These are phyloP conservation scores for Rhynchophorus ferrugineus DNA, from an alignment of 1,140 invertebrate species.

Conservation along the genomic window DNA sequence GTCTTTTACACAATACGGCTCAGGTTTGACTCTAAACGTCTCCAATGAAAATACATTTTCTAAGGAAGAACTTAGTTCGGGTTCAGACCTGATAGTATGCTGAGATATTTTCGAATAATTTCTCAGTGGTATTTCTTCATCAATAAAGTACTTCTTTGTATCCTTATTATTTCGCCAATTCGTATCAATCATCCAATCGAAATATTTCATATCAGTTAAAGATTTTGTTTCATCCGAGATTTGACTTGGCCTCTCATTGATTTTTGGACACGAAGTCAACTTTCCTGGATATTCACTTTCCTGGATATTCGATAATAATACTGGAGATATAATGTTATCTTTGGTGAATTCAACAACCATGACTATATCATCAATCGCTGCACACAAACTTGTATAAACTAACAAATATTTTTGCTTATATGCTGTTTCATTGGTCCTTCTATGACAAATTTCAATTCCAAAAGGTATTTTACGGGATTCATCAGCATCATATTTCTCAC, in stretches of 20 bases:
- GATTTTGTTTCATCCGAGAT: no score
- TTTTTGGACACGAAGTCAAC: neutral
- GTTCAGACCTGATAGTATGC: neutral
- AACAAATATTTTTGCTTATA: slow-evolving; percentile 17
- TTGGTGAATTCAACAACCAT: slow-evolving; percentile 3
- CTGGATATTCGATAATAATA: neutral
- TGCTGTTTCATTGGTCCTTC: slow-evolving; percentile 1
- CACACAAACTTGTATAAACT: slow-evolving; percentile 14
- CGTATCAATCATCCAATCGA: neutral
- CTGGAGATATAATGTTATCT: neutral
- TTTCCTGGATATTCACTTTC: neutral
- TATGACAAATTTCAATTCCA: neutral
- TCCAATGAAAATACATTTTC: slow-evolving; percentile 6
- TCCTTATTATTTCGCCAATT: neutral
- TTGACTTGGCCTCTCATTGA: neutral
- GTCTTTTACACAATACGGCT: neutral
- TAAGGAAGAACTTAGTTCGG: neutral
- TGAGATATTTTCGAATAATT: neutral
- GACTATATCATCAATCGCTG: slow-evolving; percentile 19
- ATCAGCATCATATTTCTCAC: no score
- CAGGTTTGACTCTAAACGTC: neutral
- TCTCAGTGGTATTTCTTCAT: neutral
- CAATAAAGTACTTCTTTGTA: neutral
- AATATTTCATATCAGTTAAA: neutral
- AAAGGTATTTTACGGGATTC: no score